Evolutionary conservation across 1,140 invertebrate genomes (phyloP).

Genomic region (Cryptotermes secundus): DNA sequence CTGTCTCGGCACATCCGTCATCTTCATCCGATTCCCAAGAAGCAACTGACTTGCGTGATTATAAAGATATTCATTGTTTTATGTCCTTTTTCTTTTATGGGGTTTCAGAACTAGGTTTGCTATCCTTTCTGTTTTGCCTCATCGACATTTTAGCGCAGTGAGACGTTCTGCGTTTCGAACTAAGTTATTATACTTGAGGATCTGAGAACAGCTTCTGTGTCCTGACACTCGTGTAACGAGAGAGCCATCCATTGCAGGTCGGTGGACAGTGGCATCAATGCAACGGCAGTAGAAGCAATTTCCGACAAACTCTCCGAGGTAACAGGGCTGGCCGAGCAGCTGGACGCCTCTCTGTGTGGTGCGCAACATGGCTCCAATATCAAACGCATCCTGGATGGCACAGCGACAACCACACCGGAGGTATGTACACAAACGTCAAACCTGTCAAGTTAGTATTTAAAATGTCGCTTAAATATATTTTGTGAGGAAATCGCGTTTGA

Average conservation of each 20-base stretch:
- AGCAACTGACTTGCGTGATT: no score
- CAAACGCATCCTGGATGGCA: slow-evolving; percentile 36
- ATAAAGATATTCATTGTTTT: neutral
- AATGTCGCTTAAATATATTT: no score
- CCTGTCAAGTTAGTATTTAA: no score
- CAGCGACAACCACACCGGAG: slow-evolving; percentile 3
- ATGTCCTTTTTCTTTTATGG: no score
- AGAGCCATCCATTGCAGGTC: slow-evolving; percentile 24
- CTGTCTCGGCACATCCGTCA: no score
- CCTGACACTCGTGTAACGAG: neutral
- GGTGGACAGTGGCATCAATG: slow-evolving; percentile 49
- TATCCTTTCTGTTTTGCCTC: no score
- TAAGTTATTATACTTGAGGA: no score
- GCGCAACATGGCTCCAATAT: slow-evolving; percentile 44
- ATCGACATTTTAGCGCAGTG: no score
- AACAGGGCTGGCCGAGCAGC: slow-evolving; percentile 62
- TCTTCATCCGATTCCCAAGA: no score
- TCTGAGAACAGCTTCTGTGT: neutral
- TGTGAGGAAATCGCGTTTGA: no score
- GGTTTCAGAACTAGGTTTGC: no score
- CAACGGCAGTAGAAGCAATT: slow-evolving; percentile 64
- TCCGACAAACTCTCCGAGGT: slow-evolving; percentile 63
- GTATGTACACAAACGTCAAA: neutral
- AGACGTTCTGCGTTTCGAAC: no score
- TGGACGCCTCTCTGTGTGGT: slow-evolving; percentile 60